These are phyloP conservation scores for Zelleria hepariella DNA, from an alignment of 2,888 invertebrate genomes.

Conservation along the genomic window DNA sequence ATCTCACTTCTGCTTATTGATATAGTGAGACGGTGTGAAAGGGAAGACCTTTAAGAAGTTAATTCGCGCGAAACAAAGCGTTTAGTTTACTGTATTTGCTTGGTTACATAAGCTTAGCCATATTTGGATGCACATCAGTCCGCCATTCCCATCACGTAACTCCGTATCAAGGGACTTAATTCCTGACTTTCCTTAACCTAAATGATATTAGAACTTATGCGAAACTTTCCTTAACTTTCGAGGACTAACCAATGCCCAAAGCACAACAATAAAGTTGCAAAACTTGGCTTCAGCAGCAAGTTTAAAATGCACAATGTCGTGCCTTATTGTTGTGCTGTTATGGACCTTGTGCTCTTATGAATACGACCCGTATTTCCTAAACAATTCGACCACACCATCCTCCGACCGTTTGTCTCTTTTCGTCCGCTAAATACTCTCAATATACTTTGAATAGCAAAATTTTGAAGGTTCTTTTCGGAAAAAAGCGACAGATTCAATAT, in stretches of 20 bases:
- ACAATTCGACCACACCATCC: conserved; percentile 54
- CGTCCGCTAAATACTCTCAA: conserved; percentile 3
- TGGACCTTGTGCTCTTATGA: conserved; percentile 21
- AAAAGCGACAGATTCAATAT: conserved; percentile 5
- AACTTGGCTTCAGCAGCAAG: too few relatives aligned
- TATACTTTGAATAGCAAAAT: background rate
- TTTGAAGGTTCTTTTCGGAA: conserved; percentile 3
- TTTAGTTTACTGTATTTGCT: too few relatives aligned
- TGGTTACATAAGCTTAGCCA: too few relatives aligned
- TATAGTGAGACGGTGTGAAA: too few relatives aligned
- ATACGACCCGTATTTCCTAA: background rate
- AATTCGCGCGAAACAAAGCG: too few relatives aligned
- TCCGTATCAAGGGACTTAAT: background rate
- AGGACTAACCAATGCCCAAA: background rate
- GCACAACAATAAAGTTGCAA: background rate
- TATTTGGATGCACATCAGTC: too few relatives aligned
- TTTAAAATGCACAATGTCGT: too few relatives aligned
- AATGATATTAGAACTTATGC: background rate
- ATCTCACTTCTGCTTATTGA: too few relatives aligned
- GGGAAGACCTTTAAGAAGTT: too few relatives aligned
- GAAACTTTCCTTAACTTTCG: background rate
- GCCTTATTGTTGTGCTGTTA: background rate
- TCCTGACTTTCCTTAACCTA: background rate
- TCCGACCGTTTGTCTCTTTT: conserved; percentile 56
- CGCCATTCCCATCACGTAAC: background rate